Evolutionary conservation across 2,888 invertebrate genomes (phyloP).

Genomic region (Liodrosophila aerea): DNA sequence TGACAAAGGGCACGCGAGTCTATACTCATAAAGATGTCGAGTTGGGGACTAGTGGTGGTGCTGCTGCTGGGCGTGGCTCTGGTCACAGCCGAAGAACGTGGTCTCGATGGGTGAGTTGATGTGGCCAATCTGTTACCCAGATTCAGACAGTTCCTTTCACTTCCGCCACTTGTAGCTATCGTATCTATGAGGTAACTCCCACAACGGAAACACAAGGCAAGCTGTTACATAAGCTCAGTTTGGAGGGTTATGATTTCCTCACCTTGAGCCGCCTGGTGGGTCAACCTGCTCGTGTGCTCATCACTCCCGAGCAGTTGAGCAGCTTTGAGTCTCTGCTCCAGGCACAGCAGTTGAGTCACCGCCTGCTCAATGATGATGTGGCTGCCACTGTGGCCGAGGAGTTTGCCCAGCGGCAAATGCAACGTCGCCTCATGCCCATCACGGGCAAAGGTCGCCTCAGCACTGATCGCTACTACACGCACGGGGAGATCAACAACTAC

Average conservation of each 20-base stretch:
- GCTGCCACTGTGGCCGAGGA: conserved; percentile 64
- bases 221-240: conserved; percentile 48
- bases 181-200: conserved; percentile 71
- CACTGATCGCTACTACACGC: conserved; percentile 74
- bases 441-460: conserved; percentile 65
- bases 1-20: conserved; percentile 17
- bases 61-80: conserved; percentile 41
- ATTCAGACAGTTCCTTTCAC: not conserved
- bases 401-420: conserved; percentile 52
- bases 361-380: conserved; percentile 65
- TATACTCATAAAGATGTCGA: conserved; percentile 47
- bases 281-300: conserved; percentile 64
- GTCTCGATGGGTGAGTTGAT: conserved; percentile 45
- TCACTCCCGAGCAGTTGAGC: conserved; percentile 58
- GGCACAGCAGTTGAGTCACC: conserved; percentile 33
- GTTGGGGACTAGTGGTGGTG: conserved; percentile 18
- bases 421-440: conserved; percentile 44
- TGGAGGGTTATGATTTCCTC: conserved; percentile 71
- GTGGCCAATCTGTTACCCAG: not conserved
- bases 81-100: conserved; percentile 32
- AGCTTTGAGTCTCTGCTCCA: conserved; percentile 55
- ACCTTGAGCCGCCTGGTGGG: conserved; percentile 49
- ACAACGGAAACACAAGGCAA: conserved; percentile 43
- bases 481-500: conserved; percentile 83
- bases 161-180: conserved; percentile 57